Conservation (phyloP, 1,140 invertebrate genomes). For the Danaus melanippus region DNA sequence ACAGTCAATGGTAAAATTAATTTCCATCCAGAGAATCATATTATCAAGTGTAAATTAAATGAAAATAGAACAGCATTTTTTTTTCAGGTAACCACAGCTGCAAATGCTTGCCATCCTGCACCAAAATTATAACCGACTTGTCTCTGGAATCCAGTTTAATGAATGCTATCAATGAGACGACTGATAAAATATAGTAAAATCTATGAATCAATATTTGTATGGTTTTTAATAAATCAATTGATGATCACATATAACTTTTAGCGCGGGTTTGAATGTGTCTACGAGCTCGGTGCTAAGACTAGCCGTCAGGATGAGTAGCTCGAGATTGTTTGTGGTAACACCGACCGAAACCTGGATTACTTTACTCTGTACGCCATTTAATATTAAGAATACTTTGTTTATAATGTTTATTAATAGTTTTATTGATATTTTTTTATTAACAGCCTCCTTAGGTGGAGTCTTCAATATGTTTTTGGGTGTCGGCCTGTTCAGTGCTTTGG, state of each 20-base stretch:
- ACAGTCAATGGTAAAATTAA: constrained; percentile 3
- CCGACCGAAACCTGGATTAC: constrained; percentile 62
- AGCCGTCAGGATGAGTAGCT: constrained; percentile 32
- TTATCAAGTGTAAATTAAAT: no score
- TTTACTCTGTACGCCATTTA: constrained; percentile 47
- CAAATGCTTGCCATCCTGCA: constrained; percentile 39
- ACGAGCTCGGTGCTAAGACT: constrained; percentile 31
- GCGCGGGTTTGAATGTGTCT: constrained; percentile 30
- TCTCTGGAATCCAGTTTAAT: constrained; percentile 32
- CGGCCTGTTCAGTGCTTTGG: constrained; percentile 53
- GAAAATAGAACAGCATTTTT: no score
- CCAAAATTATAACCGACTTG: constrained; percentile 30
- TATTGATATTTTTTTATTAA: constrained; percentile 20
- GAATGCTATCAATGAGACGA: constrained; percentile 22
- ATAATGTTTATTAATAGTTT: background rate
- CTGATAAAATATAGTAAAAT: constrained; percentile 48
- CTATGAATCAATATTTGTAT: background rate
- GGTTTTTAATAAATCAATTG: constrained; percentile 5
- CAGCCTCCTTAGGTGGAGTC: constrained; percentile 62
- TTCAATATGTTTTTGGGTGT: constrained; percentile 66
- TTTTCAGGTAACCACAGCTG: constrained; percentile 34
- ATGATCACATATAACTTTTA: constrained; percentile 22
- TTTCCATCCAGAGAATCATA: constrained; percentile 20
- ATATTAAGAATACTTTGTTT: constrained; percentile 4
- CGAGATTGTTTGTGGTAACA: constrained; percentile 35